These are phyloP conservation scores for Heliconius ismenius DNA, from an alignment of 2,888 invertebrate species.

Conservation along the genomic window DNA sequence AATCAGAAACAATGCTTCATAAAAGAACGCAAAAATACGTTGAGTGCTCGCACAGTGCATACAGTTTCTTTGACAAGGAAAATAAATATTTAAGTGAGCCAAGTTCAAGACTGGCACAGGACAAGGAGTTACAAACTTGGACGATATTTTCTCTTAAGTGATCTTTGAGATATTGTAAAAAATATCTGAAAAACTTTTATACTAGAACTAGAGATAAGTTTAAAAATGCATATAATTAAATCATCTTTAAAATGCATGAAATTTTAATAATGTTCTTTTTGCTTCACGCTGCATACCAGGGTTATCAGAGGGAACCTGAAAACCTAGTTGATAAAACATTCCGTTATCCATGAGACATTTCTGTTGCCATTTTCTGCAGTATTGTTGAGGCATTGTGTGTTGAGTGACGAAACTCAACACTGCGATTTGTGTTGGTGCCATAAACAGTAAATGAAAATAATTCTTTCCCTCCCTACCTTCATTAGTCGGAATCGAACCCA, in stretches of 20 bases:
- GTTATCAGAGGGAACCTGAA: background rate
- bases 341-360: background rate
- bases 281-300: background rate
- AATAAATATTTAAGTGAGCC: slow-evolving; percentile 17
- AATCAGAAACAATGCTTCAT: background rate
- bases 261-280: background rate
- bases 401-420: background rate
- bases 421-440: background rate
- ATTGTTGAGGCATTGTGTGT: background rate
- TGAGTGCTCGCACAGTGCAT: background rate
- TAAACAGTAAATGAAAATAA: background rate
- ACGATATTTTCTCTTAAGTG: background rate
- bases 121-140: slow-evolving; percentile 1
- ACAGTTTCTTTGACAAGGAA: background rate
- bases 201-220: background rate
- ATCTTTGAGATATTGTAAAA: background rate
- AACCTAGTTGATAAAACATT: background rate
- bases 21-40: background rate
- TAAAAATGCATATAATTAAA: background rate
- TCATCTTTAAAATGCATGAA: background rate
- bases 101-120: background rate
- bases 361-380: background rate
- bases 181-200: background rate
- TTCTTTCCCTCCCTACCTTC: too few relatives aligned
- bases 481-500: background rate